Evolutionary conservation across 2,113 vertebrate species (phyloP).

Genomic region (Atractosteus spatula): DNA sequence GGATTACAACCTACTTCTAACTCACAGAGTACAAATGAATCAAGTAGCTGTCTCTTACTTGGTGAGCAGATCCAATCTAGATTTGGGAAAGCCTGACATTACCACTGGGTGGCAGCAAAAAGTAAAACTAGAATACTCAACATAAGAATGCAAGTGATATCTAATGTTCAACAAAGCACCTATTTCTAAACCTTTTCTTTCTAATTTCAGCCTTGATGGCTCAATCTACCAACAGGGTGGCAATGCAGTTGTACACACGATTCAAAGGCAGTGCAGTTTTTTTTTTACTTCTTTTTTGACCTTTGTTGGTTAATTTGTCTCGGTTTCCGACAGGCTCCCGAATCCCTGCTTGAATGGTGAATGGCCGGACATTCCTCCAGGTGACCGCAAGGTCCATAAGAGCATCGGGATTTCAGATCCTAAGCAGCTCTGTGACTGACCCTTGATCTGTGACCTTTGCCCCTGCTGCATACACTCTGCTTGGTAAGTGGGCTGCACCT

Average conservation of each 20-base stretch:
- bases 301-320: slow-evolving; percentile 2
- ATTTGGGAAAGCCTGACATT: neutral
- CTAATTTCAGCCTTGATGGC: neutral
- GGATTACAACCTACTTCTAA: slow-evolving; percentile 9
- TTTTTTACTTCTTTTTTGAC: neutral
- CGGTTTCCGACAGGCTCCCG: neutral
- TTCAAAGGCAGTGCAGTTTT: neutral
- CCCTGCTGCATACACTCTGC: neutral
- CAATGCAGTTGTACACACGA: neutral
- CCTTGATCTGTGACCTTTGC: slow-evolving; percentile 15
- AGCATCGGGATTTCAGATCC: slow-evolving; percentile 7
- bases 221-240: no score
- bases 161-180: neutral
- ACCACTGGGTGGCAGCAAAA: slow-evolving; percentile 21
- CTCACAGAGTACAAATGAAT: no score
- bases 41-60: no score
- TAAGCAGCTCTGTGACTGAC: slow-evolving; percentile 10
- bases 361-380: neutral
- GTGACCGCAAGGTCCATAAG: neutral
- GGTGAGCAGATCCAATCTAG: no score
- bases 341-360: neutral
- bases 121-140: neutral
- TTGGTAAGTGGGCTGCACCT: neutral
- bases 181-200: no score
- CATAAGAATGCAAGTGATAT: neutral